Percentiles rank a stretch among this genome's conserved stretches.
Conservation (phyloP, 2,113 vertebrate species). For the Saguinus imperator region DNA sequence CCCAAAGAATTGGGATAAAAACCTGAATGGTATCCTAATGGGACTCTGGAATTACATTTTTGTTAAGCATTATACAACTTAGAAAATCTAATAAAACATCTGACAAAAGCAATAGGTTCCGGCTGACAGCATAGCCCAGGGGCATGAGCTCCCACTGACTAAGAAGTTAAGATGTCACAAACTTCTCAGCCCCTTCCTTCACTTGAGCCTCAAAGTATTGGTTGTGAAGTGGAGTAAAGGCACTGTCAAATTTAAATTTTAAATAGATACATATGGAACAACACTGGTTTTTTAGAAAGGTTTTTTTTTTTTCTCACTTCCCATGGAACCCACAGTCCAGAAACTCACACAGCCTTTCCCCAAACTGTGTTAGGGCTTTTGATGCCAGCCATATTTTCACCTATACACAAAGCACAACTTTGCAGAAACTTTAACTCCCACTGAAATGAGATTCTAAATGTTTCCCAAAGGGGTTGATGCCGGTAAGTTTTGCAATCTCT, state of each 20-base stretch:
- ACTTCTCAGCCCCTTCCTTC: not conserved
- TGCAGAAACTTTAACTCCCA: not conserved
- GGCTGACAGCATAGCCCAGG: constrained; percentile 53
- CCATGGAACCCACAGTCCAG: not conserved
- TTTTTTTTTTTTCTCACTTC: not conserved
- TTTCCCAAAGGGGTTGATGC: not conserved
- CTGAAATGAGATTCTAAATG: not conserved
- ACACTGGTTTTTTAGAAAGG: not conserved
- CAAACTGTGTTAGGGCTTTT: not conserved
- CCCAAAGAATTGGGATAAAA: constrained; percentile 48
- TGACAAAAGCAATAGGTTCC: constrained; percentile 64
- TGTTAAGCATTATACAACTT: constrained; percentile 54
- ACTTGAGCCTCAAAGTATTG: not conserved
- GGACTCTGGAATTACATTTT: constrained; percentile 60
- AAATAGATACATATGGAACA: constrained; percentile 56
- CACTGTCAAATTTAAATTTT: constrained; percentile 52
- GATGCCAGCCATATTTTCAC: not conserved
- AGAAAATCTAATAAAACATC: constrained; percentile 66
- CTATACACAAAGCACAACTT: not conserved
- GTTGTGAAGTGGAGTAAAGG: not conserved
- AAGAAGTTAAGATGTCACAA: constrained; percentile 61
- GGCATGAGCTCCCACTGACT: constrained; percentile 31
- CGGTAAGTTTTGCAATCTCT: not conserved
- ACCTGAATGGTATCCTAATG: constrained; percentile 35
- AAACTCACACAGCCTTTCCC: not conserved